Conservation (phyloP, 1,140 invertebrate genomes). For the Aphelinus atriplicis region DNA sequence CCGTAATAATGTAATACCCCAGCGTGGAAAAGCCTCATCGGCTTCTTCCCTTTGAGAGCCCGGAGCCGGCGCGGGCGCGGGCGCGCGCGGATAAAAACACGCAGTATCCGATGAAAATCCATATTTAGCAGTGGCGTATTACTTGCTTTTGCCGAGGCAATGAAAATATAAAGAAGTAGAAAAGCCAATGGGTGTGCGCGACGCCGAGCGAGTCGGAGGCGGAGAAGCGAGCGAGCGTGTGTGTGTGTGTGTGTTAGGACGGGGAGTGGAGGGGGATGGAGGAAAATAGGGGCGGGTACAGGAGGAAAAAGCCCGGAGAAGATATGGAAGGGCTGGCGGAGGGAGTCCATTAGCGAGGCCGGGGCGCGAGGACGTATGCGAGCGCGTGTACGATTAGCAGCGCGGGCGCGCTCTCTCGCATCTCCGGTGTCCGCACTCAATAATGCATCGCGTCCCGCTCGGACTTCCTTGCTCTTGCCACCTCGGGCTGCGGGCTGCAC, state of each 20-base stretch:
- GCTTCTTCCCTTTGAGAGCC: background rate
- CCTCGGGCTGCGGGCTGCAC: background rate
- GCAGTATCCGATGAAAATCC: constrained; percentile 1
- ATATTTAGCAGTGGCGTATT: constrained; percentile 10
- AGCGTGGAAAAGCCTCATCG: no score
- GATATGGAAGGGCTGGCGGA: constrained; percentile 45
- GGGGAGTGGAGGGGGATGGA: constrained; percentile 36
- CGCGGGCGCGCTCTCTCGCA: constrained; percentile 15
- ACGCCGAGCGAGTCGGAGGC: no score
- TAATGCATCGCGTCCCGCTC: constrained; percentile 53
- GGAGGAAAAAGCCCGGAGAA: constrained; percentile 36
- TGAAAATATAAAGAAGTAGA: constrained; percentile 52
- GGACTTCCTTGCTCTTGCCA: no score
- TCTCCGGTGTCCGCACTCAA: constrained; percentile 49
- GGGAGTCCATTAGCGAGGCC: constrained; percentile 55
- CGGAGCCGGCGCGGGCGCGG: background rate
- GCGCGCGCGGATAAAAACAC: background rate
- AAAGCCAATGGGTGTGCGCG: no score
- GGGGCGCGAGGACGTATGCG: constrained; percentile 53
- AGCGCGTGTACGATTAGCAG: constrained; percentile 43
- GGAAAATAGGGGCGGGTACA: constrained; percentile 40
- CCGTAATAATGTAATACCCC: no score
- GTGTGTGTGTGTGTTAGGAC: background rate
- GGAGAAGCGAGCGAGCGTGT: background rate
- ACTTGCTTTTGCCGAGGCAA: constrained; percentile 46